Percentiles rank a stretch among this genome's conserved stretches.
phyloP scores from a whole-genome alignment of 2,797 vertebrate species.

The Helostoma temminkii region DNA sequence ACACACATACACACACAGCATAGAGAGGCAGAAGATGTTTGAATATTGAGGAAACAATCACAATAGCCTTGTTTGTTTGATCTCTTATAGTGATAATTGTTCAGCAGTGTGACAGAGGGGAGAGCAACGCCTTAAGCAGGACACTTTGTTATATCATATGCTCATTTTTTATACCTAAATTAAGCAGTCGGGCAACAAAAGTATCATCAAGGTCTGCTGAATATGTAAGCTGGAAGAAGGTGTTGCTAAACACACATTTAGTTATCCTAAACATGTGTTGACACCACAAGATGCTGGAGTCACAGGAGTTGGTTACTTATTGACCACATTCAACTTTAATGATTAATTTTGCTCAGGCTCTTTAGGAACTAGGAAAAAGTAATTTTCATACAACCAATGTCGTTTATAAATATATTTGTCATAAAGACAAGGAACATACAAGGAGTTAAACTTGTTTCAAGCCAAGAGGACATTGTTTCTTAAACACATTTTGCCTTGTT shows the following conservation, averaged over 20 bases:
- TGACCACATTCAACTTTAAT: constrained; percentile 18
- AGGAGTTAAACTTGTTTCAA: neutral
- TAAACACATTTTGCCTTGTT: neutral
- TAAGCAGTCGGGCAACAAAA: neutral
- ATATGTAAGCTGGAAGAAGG: neutral
- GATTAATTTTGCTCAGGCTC: constrained; percentile 3
- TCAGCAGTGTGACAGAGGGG: constrained; percentile 29
- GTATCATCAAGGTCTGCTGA: neutral
- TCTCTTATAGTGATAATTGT: constrained; percentile 38
- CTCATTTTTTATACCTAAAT: constrained; percentile 25
- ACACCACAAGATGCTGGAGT: constrained; percentile 4
- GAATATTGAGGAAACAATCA: constrained; percentile 38
- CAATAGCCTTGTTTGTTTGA: constrained; percentile 51
- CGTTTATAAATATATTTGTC: neutral
- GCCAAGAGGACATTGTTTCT: neutral
- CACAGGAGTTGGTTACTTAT: neutral
- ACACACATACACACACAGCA: neutral
- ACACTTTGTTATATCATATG: constrained; percentile 45
- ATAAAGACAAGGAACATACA: too few species aligned
- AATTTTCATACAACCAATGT: neutral
- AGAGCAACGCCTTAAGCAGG: constrained; percentile 32
- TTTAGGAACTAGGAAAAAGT: constrained; percentile 7
- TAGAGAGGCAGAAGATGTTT: neutral
- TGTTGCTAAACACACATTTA: too few species aligned
- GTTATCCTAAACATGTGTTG: neutral